Evolutionary conservation across 92 coral and sea anemone species (phyloP).

Genomic region (Porites divaricata): DNA sequence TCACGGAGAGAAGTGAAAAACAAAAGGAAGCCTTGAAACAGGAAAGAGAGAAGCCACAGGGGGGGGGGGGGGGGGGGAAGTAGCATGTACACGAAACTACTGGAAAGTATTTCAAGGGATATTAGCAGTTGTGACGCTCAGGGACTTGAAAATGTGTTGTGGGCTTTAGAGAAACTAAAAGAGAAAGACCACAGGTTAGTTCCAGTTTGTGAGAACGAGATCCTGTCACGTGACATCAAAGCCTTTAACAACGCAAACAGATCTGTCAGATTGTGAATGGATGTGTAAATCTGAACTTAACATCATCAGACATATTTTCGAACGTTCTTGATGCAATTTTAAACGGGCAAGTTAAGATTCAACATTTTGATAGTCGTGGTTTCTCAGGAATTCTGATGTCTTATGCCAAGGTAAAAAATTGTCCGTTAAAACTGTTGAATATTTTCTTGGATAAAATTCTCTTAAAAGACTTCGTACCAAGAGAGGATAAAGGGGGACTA

Average conservation of each 20-base stretch:
- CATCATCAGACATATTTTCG: not conserved
- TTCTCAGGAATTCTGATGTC: not conserved
- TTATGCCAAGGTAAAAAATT: not conserved
- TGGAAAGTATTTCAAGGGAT: constrained; percentile 13
- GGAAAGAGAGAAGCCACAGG: not conserved
- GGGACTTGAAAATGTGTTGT: constrained; percentile 5
- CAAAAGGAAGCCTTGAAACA: constrained; percentile 3
- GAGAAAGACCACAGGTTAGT: constrained; percentile 25
- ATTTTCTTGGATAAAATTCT: constrained; percentile 8
- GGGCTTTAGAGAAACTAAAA: constrained; percentile 12
- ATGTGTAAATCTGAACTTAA: constrained; percentile 5
- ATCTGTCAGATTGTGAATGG: constrained; percentile 24
- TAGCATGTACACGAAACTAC: not conserved
- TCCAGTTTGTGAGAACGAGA: constrained; percentile 11
- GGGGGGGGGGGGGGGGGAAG: too few relatives aligned
- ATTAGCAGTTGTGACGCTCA: not conserved
- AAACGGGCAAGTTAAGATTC: not conserved
- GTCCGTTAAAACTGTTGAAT: constrained; percentile 4
- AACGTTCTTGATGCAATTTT: not conserved
- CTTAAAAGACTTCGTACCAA: not conserved
- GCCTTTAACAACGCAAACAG: not conserved
- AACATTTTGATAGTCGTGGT: not conserved
- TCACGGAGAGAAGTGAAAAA: not conserved
- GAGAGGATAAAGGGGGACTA: too few relatives aligned
- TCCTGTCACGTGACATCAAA: constrained; percentile 2